Percentiles rank a stretch among this genome's conserved stretches.
phyloP scores from a whole-genome alignment of 35 echinoderm and acorn worm species.

The Apostichopus californicus region DNA sequence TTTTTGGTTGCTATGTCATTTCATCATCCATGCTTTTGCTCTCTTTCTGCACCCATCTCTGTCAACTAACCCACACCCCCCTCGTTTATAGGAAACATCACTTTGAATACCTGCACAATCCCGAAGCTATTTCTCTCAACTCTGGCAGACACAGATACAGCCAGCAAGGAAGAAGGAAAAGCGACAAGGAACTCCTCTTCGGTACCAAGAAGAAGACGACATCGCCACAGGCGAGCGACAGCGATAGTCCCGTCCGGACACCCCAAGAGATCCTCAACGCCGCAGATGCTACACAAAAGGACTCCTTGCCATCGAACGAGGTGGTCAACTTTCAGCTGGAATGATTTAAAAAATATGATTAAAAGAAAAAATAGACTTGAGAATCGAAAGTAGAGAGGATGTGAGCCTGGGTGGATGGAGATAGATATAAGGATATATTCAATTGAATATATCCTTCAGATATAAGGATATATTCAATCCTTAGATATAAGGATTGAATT shows the following conservation, averaged over 20 bases:
- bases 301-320: constrained; percentile 31
- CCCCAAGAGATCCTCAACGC: constrained; percentile 41
- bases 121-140: constrained; percentile 65
- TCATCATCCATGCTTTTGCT: constrained; percentile 12
- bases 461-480: too few relatives aligned
- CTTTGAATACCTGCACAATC: constrained; percentile 53
- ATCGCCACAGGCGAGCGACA: background rate
- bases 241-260: constrained; percentile 39
- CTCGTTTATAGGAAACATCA: constrained; percentile 25
- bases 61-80: constrained; percentile 8
- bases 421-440: too few relatives aligned
- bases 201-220: background rate
- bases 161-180: constrained; percentile 15
- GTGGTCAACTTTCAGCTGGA: constrained; percentile 27
- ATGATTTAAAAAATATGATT: background rate
- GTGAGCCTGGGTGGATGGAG: too few relatives aligned
- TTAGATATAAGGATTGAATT: too few relatives aligned
- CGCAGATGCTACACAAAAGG: constrained; percentile 16
- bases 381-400: background rate
- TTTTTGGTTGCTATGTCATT: background rate
- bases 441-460: too few relatives aligned
- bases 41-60: background rate
- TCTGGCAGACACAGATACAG: constrained; percentile 54
- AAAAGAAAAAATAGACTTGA: background rate
- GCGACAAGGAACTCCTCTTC: constrained; percentile 54